Conservation (phyloP, 2,888 invertebrate genomes). For the Leptopilina drosophilae region DNA sequence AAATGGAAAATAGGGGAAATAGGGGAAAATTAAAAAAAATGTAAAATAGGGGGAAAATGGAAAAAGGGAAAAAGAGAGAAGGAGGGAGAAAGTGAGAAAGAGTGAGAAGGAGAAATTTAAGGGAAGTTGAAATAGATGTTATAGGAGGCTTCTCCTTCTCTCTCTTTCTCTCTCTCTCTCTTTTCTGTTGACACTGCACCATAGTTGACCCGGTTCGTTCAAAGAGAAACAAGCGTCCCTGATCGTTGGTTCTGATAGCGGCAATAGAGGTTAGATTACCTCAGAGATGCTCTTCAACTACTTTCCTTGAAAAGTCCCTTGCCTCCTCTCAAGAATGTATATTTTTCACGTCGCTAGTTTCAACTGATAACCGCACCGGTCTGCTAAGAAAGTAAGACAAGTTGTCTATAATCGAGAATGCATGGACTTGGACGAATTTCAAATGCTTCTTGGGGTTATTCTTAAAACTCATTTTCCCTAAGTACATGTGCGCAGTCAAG, state of each 20-base stretch:
- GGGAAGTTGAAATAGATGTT: slow-evolving; percentile 55
- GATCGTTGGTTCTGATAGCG: slow-evolving; percentile 69
- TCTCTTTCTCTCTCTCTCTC: slow-evolving; percentile 16
- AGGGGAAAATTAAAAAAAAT: too few species aligned
- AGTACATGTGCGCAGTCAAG: too few species aligned
- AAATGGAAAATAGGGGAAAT: too few species aligned
- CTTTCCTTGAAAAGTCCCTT: slow-evolving; percentile 39
- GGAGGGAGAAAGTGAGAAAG: not conserved
- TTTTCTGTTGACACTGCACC: slow-evolving; percentile 71
- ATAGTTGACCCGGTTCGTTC: slow-evolving; percentile 70
- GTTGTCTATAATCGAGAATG: slow-evolving; percentile 64
- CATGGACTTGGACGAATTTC: slow-evolving; percentile 62
- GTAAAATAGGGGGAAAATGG: not conserved
- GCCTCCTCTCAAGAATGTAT: not conserved
- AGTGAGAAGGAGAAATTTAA: not conserved
- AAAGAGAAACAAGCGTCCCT: slow-evolving; percentile 69
- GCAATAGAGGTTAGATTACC: slow-evolving; percentile 73
- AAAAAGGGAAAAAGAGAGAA: not conserved
- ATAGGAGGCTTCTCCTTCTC: slow-evolving; percentile 61
- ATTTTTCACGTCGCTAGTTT: slow-evolving; percentile 16
- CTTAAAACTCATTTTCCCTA: slow-evolving; percentile 50
- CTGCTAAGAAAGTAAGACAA: slow-evolving; percentile 50
- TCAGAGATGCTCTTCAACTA: slow-evolving; percentile 64
- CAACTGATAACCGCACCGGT: slow-evolving; percentile 56
- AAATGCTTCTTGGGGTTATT: slow-evolving; percentile 54